A percentile compares a stretch with the other conserved stretches of the same genome.
phyloP scores from a whole-genome alignment of 2,113 vertebrate genomes.

The Nanger granti region DNA sequence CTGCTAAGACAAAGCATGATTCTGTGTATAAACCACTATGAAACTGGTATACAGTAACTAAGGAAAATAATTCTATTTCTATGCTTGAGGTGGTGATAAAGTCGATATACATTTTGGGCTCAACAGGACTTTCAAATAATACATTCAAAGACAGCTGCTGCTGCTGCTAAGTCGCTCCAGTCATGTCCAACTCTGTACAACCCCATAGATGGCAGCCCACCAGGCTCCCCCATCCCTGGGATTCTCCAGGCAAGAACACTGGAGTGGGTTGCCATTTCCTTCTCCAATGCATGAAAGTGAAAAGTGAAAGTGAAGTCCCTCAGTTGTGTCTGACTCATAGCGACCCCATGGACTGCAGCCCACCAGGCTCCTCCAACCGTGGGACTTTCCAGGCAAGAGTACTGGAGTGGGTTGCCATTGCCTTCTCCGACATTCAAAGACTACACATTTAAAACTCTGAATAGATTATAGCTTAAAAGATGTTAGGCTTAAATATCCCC shows the following conservation, averaged over 20 bases:
- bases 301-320: too few relatives aligned
- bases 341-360: not conserved
- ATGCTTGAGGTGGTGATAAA: not conserved
- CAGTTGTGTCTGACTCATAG: too few relatives aligned
- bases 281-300: too few relatives aligned
- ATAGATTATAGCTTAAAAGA: not conserved
- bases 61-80: slow-evolving; percentile 66
- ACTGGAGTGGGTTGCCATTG: too few relatives aligned
- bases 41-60: slow-evolving; percentile 89
- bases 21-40: slow-evolving; percentile 97
- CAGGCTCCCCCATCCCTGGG: not conserved
- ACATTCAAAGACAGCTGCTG: not conserved
- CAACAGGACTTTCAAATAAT: not conserved
- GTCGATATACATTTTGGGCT: not conserved
- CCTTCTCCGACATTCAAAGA: not conserved
- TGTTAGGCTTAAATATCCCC: not conserved
- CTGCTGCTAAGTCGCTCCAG: not conserved
- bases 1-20: slow-evolving; percentile 93
- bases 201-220: not conserved
- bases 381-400: too few relatives aligned
- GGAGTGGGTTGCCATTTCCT: too few relatives aligned
- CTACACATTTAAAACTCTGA: slow-evolving; percentile 5
- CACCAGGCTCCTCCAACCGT: not conserved
- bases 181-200: not conserved
- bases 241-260: too few relatives aligned